Evolutionary conservation across 2,888 invertebrate species (phyloP).

Genomic region (Notodonta ziczac): DNA sequence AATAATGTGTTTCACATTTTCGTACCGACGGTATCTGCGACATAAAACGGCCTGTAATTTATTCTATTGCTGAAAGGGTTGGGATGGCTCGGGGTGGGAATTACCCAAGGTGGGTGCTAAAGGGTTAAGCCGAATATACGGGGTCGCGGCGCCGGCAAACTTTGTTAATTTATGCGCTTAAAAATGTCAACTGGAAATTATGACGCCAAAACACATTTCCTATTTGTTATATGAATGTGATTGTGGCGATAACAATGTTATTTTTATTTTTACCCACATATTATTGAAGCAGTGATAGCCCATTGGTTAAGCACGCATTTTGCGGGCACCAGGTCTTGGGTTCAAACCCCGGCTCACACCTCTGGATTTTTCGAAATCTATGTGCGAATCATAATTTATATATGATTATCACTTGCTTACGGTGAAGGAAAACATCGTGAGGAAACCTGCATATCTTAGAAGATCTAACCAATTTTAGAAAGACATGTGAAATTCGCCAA

Average conservation of each 20-base stretch:
- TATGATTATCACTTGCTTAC: too few species aligned
- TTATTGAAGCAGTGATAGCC: too few species aligned
- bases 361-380: too few species aligned
- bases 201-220: constrained; percentile 83
- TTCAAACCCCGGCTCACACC: too few species aligned
- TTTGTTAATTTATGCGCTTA: constrained; percentile 85
- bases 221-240: constrained; percentile 70
- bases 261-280: constrained; percentile 13
- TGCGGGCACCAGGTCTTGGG: too few species aligned
- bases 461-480: too few species aligned
- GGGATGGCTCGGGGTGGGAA: constrained; percentile 80
- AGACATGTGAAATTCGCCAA: too few species aligned
- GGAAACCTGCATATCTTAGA: too few species aligned
- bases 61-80: constrained; percentile 85
- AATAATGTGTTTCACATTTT: constrained; percentile 84
- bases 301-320: too few species aligned
- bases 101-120: constrained; percentile 85
- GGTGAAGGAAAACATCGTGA: too few species aligned
- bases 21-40: constrained; percentile 80
- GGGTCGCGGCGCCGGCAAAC: constrained; percentile 78
- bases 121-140: constrained; percentile 84
- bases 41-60: constrained; percentile 84
- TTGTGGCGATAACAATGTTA: constrained; percentile 45
- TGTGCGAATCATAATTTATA: too few species aligned
- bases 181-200: constrained; percentile 84